Conservation (phyloP, 2,888 invertebrate species). For the Schizotus pectinicornis region DNA sequence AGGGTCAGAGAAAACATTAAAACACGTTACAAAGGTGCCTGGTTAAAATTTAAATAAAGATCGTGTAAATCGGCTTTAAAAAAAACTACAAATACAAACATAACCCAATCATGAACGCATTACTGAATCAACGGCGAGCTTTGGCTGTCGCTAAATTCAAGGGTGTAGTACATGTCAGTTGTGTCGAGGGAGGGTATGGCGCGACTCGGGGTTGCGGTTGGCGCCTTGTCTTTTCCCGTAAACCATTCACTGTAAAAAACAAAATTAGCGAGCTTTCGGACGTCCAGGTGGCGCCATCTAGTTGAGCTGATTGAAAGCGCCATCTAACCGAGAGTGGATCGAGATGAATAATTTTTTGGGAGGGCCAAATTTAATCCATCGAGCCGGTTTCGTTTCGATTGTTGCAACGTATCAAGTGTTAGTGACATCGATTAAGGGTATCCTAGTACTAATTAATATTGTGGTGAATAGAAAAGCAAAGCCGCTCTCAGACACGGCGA, state of each 20-base stretch:
- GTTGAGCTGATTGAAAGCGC: not conserved
- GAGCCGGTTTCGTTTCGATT: constrained; percentile 7
- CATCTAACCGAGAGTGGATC: not conserved
- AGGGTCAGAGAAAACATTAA: constrained; percentile 13
- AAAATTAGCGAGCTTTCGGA: not conserved
- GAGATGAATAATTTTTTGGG: too few species aligned
- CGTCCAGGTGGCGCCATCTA: not conserved
- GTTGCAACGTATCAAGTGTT: constrained; percentile 30
- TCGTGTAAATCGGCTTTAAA: constrained; percentile 15
- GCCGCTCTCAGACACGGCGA: too few species aligned
- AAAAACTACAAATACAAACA: constrained; percentile 20
- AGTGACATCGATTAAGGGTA: constrained; percentile 39
- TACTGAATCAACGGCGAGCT: constrained; percentile 77
- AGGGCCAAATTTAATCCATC: constrained; percentile 1
- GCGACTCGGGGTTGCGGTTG: constrained; percentile 60
- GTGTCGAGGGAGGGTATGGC: constrained; percentile 67
- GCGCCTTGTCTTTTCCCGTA: constrained; percentile 46
- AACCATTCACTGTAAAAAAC: constrained; percentile 44
- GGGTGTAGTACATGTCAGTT: constrained; percentile 78
- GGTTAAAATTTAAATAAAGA: not conserved
- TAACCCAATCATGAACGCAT: constrained; percentile 1
- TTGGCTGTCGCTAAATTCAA: constrained; percentile 75
- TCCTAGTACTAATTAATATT: constrained; percentile 32
- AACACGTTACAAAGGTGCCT: too few species aligned
- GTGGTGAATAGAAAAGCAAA: constrained; percentile 34